These are phyloP conservation scores for Scolopax rusticola DNA, from an alignment of 2,797 vertebrate species.

Conservation along the genomic window DNA sequence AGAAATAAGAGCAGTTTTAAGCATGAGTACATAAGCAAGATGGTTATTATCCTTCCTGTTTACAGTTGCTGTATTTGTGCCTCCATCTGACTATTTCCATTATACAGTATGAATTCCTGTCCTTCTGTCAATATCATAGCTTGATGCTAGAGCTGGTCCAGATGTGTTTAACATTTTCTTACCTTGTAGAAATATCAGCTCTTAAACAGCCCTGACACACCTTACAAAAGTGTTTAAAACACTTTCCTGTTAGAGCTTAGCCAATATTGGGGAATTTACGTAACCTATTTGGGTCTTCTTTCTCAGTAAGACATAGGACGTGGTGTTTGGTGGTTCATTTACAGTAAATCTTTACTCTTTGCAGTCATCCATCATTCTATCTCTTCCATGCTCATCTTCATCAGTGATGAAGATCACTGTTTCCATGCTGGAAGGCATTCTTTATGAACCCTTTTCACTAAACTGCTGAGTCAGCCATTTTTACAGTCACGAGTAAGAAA, in stretches of 20 bases:
- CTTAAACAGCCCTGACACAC: not conserved
- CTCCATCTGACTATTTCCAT: not conserved
- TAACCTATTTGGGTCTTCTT: not conserved
- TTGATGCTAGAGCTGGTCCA: not conserved
- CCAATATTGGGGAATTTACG: not conserved
- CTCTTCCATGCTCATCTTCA: not conserved
- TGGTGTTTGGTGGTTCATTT: not conserved
- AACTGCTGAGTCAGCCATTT: not conserved
- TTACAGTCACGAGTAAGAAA: not conserved
- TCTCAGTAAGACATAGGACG: not conserved
- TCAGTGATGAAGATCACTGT: rapidly evolving
- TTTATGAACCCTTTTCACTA: not conserved
- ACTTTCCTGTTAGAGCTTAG: not conserved
- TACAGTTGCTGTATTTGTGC: not conserved
- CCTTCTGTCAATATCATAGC: not conserved
- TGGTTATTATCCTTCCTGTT: conserved; percentile 7
- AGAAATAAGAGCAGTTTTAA: not conserved
- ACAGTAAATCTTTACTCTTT: not conserved
- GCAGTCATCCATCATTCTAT: not conserved
- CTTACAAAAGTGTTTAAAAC: not conserved
- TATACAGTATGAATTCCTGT: not conserved
- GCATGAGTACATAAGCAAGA: not conserved
- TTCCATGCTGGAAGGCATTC: not conserved
- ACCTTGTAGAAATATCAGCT: not conserved
- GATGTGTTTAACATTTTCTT: not conserved